Evolutionary conservation across 2,113 vertebrate species (phyloP).

Genomic region (Hippopotamus amphibius): DNA sequence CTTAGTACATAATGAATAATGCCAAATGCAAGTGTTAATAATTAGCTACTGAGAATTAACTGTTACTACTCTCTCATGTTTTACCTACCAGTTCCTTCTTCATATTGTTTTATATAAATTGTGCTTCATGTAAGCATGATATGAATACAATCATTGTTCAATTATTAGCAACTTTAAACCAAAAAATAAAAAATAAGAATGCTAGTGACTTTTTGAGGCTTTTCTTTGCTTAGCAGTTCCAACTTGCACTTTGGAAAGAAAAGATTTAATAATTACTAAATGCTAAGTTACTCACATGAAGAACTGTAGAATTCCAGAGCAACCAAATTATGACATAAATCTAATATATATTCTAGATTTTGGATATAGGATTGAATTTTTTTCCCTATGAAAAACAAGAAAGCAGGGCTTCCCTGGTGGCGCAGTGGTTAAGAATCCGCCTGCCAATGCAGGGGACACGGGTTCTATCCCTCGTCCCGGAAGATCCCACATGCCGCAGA

Average conservation of each 20-base stretch:
- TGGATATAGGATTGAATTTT: slow-evolving; percentile 50
- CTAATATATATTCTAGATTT: slow-evolving; percentile 69
- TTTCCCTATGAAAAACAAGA: slow-evolving; percentile 68
- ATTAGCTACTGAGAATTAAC: slow-evolving; percentile 28
- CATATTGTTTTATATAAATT: slow-evolving; percentile 35
- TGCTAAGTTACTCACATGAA: slow-evolving; percentile 71
- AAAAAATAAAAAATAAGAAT: slow-evolving; percentile 18
- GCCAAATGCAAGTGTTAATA: background rate
- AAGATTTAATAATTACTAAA: slow-evolving; percentile 69
- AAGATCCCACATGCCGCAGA: no score
- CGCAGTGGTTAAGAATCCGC: no score
- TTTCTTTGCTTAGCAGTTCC: slow-evolving; percentile 51
- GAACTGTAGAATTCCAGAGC: slow-evolving; percentile 65
- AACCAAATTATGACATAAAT: slow-evolving; percentile 72
- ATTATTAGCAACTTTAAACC: slow-evolving; percentile 30
- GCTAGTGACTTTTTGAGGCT: background rate
- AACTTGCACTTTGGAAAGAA: slow-evolving; percentile 56
- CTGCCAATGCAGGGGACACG: no score
- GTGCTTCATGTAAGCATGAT: background rate
- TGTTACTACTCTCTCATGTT: background rate
- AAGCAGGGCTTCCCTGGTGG: background rate
- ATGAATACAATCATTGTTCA: background rate
- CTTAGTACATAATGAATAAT: background rate
- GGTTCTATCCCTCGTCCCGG: no score
- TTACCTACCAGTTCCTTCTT: background rate